phyloP scores from a whole-genome alignment of 2,888 invertebrate species.

The Lasiommata megera region DNA sequence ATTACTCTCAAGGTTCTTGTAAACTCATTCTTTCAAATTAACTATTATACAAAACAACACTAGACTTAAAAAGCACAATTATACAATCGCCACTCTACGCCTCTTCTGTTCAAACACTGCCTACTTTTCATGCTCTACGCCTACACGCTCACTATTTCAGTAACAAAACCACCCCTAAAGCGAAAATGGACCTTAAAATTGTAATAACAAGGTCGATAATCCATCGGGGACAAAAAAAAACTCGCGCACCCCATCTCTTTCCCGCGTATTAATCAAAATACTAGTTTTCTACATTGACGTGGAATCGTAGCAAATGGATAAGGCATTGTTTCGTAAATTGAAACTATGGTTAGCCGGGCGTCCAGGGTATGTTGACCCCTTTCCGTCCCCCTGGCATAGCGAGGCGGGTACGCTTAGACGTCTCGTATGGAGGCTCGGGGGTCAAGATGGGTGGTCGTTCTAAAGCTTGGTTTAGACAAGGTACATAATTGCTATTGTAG shows the following conservation, averaged over 20 bases:
- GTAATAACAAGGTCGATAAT: conserved; percentile 48
- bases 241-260: conserved; percentile 73
- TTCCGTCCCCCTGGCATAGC: conserved; percentile 35
- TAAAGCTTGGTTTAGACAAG: conserved; percentile 69
- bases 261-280: conserved; percentile 80
- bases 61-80: conserved; percentile 40
- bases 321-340: conserved; percentile 80
- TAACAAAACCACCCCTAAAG: conserved; percentile 48
- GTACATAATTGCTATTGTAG: conserved; percentile 68
- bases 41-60: conserved; percentile 37
- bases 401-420: conserved; percentile 29
- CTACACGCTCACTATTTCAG: conserved; percentile 78
- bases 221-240: conserved; percentile 27
- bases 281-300: conserved; percentile 78
- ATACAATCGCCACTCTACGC: conserved; percentile 66
- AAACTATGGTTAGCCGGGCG: conserved; percentile 69
- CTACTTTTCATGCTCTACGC: conserved; percentile 80
- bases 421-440: conserved; percentile 40
- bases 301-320: conserved; percentile 79
- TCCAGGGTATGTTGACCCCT: conserved; percentile 53
- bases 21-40: conserved; percentile 31
- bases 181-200: conserved; percentile 55
- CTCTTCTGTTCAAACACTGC: conserved; percentile 68
- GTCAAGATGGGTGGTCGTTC: conserved; percentile 35
- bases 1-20: conserved; percentile 27